A percentile compares a stretch with the other conserved stretches of the same genome.
phyloP scores from a whole-genome alignment of 2,888 invertebrate species.

The Drosophila falleni region DNA sequence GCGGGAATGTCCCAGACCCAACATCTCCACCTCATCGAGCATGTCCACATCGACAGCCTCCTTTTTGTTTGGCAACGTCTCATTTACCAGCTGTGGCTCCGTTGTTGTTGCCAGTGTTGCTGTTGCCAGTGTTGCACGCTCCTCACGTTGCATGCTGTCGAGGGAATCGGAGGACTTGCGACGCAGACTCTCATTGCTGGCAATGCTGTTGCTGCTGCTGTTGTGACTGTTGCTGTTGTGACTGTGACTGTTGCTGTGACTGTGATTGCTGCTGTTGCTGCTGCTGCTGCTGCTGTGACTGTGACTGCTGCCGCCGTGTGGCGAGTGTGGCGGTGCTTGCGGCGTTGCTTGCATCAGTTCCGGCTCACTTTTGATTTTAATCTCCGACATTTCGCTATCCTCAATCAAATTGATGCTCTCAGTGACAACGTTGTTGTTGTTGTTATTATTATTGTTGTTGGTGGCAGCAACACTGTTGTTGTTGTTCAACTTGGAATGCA shows the following conservation, averaged over 20 bases:
- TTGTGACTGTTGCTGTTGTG: constrained; percentile 58
- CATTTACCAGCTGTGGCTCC: constrained; percentile 19
- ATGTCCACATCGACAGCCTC: constrained; percentile 82
- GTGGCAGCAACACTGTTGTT: constrained; percentile 60
- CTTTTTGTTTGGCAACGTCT: constrained; percentile 80
- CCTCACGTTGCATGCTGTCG: constrained; percentile 59
- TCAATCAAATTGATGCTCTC: constrained; percentile 86
- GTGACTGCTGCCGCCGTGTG: constrained; percentile 68
- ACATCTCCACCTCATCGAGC: constrained; percentile 83
- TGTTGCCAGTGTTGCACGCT: constrained; percentile 33
- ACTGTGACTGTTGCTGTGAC: constrained; percentile 55
- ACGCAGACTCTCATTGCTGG: constrained; percentile 65
- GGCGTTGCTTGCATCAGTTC: constrained; percentile 70
- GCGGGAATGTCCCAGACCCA: constrained; percentile 82
- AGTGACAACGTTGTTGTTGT: constrained; percentile 45
- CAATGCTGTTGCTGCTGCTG: constrained; percentile 61
- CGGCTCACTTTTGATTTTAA: constrained; percentile 84
- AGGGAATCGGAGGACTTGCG: constrained; percentile 81
- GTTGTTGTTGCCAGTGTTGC: constrained; percentile 29
- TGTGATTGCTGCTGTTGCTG: constrained; percentile 32
- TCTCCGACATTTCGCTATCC: constrained; percentile 75
- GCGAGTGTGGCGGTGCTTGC: constrained; percentile 85
- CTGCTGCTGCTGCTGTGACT: constrained; percentile 65
- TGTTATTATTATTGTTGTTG: constrained; percentile 83
- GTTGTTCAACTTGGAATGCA: constrained; percentile 67